Base-by-base conservation (phyloP, 2,113 vertebrate genomes). In the Coreoperca whiteheadi region DNA sequence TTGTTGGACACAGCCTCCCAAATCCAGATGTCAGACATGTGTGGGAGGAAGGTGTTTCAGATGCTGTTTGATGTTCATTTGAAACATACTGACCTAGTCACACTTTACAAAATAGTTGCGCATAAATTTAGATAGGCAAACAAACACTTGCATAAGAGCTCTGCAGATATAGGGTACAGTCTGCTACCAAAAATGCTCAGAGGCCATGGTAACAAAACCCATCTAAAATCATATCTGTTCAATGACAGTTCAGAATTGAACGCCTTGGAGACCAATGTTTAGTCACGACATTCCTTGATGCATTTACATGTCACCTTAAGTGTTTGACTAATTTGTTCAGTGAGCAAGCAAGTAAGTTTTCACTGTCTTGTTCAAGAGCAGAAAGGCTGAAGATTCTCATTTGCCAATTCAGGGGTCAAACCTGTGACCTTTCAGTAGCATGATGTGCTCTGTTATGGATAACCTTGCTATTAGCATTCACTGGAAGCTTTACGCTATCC, bases 251-350 rank as follows among this genome's bases (percentile, higher is more conserved):
- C 43, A 39, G 15, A 60, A 11, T 3, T 43, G n/a, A 50, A 6
- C 48, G 10, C 8, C 53, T 72, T 41, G 2, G 20, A 51, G 15
- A 32, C 4, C 12, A 23, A 65, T 48, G 77, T 66, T 80, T 51
- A 54, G 20, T 73, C 30, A 57, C 20, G 50, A 71, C 57, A 53
- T 67, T 77, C 32, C 70, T 71, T n/a, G 18, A 61, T 82, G 56
- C 56, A 57, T 57, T 85, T 75, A 57, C 66, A 25, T 53, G 14
- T 51, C 59, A 51, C 43, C 6, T 57, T 30, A 57, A 74, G 57
- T 34, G 63, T 74, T 50, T 41, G 18, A n/a, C 34, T 2, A 11
- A 63, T 46, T n/a, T n/a, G 53, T 20, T 37, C 16, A 69, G 12
- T 2, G 70, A 69, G 28, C 32, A 50, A 50, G 63, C 28, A 23